Conservation (phyloP, 2,888 invertebrate genomes). For the Sepiola atlantica region DNA sequence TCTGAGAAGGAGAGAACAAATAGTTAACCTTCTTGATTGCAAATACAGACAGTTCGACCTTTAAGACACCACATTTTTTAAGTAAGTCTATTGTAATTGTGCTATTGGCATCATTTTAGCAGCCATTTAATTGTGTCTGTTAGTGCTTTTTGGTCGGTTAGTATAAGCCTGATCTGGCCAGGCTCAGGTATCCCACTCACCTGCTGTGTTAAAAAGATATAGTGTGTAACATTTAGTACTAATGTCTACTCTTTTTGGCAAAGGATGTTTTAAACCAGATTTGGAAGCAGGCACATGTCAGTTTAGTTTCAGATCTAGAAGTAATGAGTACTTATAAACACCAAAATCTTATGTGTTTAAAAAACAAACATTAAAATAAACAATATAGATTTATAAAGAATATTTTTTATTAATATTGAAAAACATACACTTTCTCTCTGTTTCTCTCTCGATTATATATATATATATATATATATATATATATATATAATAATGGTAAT, state of each 20-base stretch:
- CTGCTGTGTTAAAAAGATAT: not conserved
- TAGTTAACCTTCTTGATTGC: not conserved
- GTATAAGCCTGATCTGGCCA: not conserved
- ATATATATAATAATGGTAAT: too few species aligned
- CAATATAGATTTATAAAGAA: not conserved
- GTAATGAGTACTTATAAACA: not conserved
- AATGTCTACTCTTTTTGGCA: not conserved
- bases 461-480: too few species aligned
- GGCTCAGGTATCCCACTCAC: not conserved
- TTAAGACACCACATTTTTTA: not conserved
- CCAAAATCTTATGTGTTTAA: not conserved
- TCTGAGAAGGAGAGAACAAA: not conserved
- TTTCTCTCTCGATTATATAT: too few species aligned
- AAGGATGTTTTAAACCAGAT: conserved; percentile 15
- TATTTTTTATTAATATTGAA: too few species aligned
- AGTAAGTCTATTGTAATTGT: not conserved
- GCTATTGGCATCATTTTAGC: not conserved
- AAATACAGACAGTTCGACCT: not conserved
- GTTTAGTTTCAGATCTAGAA: not conserved
- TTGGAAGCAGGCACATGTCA: not conserved
- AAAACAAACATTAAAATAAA: not conserved
- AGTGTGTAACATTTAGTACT: not conserved
- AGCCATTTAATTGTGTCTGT: not conserved
- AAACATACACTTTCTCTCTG: too few species aligned
- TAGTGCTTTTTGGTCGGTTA: not conserved